phyloP scores from a whole-genome alignment of 2,113 vertebrate species.

The Sylvietta virens region DNA sequence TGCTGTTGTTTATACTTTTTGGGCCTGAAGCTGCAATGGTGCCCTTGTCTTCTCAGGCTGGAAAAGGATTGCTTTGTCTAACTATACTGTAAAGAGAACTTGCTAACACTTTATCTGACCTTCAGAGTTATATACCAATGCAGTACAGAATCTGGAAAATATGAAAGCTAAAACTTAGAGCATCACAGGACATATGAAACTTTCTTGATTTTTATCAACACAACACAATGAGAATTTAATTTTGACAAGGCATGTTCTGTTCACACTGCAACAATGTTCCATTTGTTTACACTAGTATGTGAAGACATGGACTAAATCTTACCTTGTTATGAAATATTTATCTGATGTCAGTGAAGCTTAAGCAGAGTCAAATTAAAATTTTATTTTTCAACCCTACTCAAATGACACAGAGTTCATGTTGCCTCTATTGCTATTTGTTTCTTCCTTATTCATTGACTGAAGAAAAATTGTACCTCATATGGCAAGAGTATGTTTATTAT shows the following conservation, averaged over 20 bases:
- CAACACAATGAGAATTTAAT: background rate
- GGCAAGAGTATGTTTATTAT: background rate
- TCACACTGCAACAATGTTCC: too few relatives aligned
- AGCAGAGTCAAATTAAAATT: background rate
- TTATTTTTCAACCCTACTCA: background rate
- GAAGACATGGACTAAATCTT: background rate
- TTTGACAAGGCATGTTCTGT: background rate
- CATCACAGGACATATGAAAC: background rate
- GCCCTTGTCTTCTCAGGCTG: background rate
- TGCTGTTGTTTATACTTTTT: fast-evolving
- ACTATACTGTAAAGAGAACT: background rate
- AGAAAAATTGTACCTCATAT: background rate
- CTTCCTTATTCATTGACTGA: background rate
- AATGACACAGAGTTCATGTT: background rate
- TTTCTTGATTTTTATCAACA: background rate
- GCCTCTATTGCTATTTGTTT: background rate
- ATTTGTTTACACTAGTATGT: background rate
- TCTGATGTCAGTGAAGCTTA: background rate
- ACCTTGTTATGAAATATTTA: background rate
- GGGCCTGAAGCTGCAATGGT: background rate
- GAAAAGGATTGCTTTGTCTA: background rate
- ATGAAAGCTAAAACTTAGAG: background rate
- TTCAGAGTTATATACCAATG: background rate
- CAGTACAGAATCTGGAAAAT: background rate
- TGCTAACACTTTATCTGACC: background rate